Base-by-base conservation (phyloP, 2,113 vertebrate species). In the Hystrix brachyura region DNA sequence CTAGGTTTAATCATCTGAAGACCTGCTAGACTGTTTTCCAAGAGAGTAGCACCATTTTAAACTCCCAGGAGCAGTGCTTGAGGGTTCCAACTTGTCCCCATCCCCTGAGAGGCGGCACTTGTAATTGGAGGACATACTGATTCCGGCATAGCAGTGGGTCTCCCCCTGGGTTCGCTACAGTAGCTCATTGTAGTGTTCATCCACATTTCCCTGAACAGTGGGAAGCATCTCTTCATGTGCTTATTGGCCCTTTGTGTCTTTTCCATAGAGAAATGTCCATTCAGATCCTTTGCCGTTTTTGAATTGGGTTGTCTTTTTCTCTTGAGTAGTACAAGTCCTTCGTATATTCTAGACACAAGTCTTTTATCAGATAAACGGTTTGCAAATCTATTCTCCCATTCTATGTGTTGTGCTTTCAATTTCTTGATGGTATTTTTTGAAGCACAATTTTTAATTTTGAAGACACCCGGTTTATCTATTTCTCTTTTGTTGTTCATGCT, bases 361-460 rank as follows among this genome's bases (percentile, higher is more conserved):
- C 18, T 29, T 8, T 38, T 57, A 65, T 55, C 64, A 53, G 32
- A 7, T 46, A 3, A 8, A 65, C 7, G n/a, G 38, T 62, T 71
- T 72, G 62, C 43, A 53, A 62, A 69, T 81, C 62, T 19, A 60
- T 84, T 25, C 72, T 94, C 53, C 34, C 38, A 1, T 15, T 60
- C 88, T 32, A 17, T 81, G 34, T 29, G 59, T 43, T 38, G 43
- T 43, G 15, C 87, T 72, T 87, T 43, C n/a, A 17, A 29, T 23
- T 69, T 95, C 48, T 64, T 23, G 64, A 17, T 38, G 38, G 34
- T 29, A 32, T 0, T 46, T 15, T 81, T 38, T 60, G 57, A 64
- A 93, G 13, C 62, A 74, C 48, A 64, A 32, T 69, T 69, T 92
- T 94, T 62, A 65, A 64, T 76, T 92, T 78, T 57, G 53, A 74